A percentile compares a stretch with the other conserved stretches of the same genome.
These are phyloP conservation scores for Rallus crepitans DNA, from an alignment of 2,797 vertebrate species.

Conservation along the genomic window DNA sequence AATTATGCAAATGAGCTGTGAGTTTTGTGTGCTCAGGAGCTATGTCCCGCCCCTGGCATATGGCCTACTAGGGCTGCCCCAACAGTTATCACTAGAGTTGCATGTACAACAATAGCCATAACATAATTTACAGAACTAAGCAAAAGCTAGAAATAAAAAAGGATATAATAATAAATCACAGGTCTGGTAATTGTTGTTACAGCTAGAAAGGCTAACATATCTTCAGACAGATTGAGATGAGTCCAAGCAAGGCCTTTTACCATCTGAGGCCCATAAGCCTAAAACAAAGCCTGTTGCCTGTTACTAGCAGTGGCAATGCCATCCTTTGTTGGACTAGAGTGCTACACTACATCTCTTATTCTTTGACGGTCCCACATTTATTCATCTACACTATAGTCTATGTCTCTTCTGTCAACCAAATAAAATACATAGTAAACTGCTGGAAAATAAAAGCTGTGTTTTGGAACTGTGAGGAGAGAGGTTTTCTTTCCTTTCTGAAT, in stretches of 20 bases:
- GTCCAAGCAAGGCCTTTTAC: neutral
- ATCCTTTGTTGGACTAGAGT: neutral
- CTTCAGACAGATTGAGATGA: neutral
- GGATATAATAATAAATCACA: neutral
- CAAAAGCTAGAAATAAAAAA: neutral
- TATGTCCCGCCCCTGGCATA: neutral
- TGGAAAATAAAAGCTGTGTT: neutral
- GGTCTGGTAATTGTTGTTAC: neutral
- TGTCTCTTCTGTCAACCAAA: neutral
- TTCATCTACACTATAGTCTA: neutral
- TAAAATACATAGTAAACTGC: neutral
- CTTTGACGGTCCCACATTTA: neutral
- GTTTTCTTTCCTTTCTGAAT: neutral
- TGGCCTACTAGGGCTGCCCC: neutral
- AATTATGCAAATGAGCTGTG: neutral
- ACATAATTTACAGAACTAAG: neutral
- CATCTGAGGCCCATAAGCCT: neutral
- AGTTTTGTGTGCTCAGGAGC: neutral
- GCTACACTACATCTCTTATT: accelerated
- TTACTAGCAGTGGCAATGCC: neutral
- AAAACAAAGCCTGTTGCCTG: neutral
- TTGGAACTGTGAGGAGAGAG: neutral
- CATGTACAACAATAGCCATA: neutral
- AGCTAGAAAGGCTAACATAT: neutral
- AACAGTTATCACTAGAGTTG: neutral